Evolutionary conservation across 2,113 vertebrate species (phyloP).

Genomic region (Phrynosoma platyrhinos): DNA sequence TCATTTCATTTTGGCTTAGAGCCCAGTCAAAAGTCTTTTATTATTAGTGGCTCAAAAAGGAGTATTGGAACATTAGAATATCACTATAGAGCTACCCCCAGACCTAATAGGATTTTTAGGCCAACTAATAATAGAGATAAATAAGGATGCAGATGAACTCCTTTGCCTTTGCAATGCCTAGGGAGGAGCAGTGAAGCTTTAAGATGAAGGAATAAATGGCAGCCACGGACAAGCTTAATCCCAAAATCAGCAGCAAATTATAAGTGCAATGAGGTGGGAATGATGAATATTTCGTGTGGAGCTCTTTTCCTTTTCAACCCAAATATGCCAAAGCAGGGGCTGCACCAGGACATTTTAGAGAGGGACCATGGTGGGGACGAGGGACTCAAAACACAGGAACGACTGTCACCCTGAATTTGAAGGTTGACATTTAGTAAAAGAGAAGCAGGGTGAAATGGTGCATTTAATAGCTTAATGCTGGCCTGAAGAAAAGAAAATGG

Average conservation of each 20-base stretch:
- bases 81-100: not conserved
- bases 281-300: slow-evolving; percentile 41
- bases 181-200: slow-evolving; percentile 60
- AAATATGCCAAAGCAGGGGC: slow-evolving; percentile 10
- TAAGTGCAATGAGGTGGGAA: slow-evolving; percentile 65
- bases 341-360: not conserved
- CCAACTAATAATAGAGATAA: slow-evolving; percentile 62
- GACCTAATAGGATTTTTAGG: slow-evolving; percentile 27
- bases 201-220: slow-evolving; percentile 57
- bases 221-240: slow-evolving; percentile 49
- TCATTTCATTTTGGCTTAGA: not conserved
- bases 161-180: slow-evolving; percentile 51
- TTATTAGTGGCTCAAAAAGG: not conserved
- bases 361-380: not conserved
- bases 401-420: slow-evolving; percentile 15
- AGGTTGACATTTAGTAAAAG: slow-evolving; percentile 50
- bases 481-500: slow-evolving; percentile 46
- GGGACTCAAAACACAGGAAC: slow-evolving; percentile 11
- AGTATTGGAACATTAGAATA: not conserved
- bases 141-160: slow-evolving; percentile 68
- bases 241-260: slow-evolving; percentile 41
- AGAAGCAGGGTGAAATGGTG: slow-evolving; percentile 54
- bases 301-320: slow-evolving; percentile 47
- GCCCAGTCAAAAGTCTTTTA: not conserved
- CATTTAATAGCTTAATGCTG: slow-evolving; percentile 49